A percentile compares a stretch with the other conserved stretches of the same genome.
phyloP scores from a whole-genome alignment of 2,113 vertebrate genomes.

The Sinocyclocheilus grahami region DNA sequence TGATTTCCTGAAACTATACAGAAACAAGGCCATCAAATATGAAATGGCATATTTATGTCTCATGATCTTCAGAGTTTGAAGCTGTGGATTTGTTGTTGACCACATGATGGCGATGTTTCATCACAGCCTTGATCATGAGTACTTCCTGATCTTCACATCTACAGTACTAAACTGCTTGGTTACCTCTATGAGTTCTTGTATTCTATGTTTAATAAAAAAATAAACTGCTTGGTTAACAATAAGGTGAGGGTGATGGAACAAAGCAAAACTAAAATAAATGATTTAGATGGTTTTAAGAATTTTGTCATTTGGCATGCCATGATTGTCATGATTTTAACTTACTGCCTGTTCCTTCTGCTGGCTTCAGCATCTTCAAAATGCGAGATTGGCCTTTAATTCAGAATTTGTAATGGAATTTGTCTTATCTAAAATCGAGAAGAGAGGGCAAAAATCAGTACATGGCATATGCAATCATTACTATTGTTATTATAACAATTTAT shows the following conservation, averaged over 20 bases:
- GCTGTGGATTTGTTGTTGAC: slow-evolving; percentile 5
- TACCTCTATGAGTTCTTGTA: not conserved
- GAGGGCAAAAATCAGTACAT: not conserved
- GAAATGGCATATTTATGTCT: not conserved
- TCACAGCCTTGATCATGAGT: not conserved
- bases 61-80: not conserved
- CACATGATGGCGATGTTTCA: slow-evolving; percentile 22
- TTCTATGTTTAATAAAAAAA: too few relatives aligned
- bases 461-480: not conserved
- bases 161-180: not conserved
- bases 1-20: not conserved
- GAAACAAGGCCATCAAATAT: not conserved
- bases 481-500: not conserved
- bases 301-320: not conserved
- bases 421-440: not conserved
- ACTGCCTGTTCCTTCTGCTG: slow-evolving; percentile 1
- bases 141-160: not conserved
- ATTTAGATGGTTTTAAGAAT: not conserved
- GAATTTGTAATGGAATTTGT: not conserved
- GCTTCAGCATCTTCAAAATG: not conserved
- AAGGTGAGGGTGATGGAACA: not conserved
- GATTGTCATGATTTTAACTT: not conserved
- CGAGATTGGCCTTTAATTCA: not conserved
- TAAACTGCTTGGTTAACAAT: not conserved
- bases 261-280: not conserved